Evolutionary conservation across 2,113 vertebrate species (phyloP).

Genomic region (Bettongia penicillata): DNA sequence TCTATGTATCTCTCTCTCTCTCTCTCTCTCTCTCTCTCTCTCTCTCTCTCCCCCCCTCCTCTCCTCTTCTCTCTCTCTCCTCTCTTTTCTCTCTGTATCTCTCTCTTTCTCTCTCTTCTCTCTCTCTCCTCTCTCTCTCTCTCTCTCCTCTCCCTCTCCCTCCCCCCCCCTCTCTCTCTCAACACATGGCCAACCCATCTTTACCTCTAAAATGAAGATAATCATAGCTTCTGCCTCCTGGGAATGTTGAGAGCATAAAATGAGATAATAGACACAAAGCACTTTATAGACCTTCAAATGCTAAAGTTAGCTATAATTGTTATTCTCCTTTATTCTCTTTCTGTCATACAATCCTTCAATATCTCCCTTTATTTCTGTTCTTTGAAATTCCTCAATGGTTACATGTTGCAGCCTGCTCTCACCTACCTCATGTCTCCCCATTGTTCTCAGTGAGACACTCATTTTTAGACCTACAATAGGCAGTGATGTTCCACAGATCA

Average conservation of each 20-base stretch:
- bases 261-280: not conserved
- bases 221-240: not conserved
- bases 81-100: too few species aligned
- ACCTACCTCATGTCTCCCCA: not conserved
- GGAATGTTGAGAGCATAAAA: not conserved
- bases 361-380: not conserved
- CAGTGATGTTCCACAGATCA: not conserved
- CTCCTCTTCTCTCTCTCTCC: too few species aligned
- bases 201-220: not conserved
- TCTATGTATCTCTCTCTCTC: too few species aligned
- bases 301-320: not conserved
- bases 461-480: not conserved
- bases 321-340: not conserved
- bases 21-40: too few species aligned
- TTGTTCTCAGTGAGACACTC: not conserved
- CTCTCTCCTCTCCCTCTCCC: too few species aligned
- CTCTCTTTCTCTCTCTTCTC: too few species aligned
- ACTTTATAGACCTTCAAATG: not conserved
- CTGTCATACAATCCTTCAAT: not conserved
- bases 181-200: not conserved
- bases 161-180: not conserved
- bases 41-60: too few species aligned
- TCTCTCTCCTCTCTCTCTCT: too few species aligned
- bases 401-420: not conserved
- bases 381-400: not conserved